Base-by-base conservation (phyloP, 1,140 invertebrate species). In the Bradysia coprophila region DNA sequence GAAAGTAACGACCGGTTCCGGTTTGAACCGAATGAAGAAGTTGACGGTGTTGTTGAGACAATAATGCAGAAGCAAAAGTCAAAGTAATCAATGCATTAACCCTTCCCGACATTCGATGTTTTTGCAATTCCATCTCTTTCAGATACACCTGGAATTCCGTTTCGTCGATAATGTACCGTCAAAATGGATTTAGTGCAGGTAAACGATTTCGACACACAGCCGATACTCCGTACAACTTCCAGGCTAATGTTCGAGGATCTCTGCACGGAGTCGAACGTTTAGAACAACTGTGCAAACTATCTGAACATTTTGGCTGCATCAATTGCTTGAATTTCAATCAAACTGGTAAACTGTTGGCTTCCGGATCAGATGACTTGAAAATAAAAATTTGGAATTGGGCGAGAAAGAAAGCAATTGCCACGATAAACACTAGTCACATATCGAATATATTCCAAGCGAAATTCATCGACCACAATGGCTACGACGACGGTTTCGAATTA, bases 341-440 rank as follows among this genome's bases (percentile, higher is more conserved):
- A 39, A 65, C 72, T 55, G 75, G 75, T 51, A 39, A 75, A 36
- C 62, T 81, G 36, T 58, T 94, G 39, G 84, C 77, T 1, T 90
- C 85, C 57, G 88, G 85, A 4, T 94, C 90, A 1, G 90, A 96
- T 68, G 92, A 96, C 66, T 71, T 80, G 9, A 69, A 73, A 34
- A 73, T 93, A 21, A 69, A 85, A 21, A 61, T 96, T 18, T 96
- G 91, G 91, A 80, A 95, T 56, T 95, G 90, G 90, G 73, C 82
- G 11, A 55, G 65, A 5, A 78, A 76, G 44, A 76, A 73, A 48
- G 63, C 67, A 3, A 49, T 74, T 8, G 59, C 81, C 39, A 64
- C 64, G 18, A 82, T 81, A 49, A 69, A 77, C 43, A 86, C 77
- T 37, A 83, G 84, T 2, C 90, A 96, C 59, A 69, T 68, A 37